Conservation (phyloP, 2,888 invertebrate genomes). For the Chironomus tentans region DNA sequence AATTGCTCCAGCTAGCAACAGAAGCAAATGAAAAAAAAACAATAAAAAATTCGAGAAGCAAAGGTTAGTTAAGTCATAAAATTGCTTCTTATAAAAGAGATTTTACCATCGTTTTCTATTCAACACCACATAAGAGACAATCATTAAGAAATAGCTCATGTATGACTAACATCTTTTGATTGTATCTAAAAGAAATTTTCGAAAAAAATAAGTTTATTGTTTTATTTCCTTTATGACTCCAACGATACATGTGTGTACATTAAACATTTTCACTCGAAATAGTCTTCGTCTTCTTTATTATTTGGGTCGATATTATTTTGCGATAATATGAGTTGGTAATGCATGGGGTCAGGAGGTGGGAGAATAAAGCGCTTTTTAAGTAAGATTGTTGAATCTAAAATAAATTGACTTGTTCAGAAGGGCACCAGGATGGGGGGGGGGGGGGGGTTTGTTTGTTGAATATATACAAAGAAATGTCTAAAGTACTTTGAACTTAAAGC, state of each 20-base stretch:
- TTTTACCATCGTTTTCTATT: background rate
- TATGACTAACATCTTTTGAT: constrained; percentile 16
- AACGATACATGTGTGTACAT: background rate
- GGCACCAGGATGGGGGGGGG: too few species aligned
- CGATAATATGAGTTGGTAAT: too few species aligned
- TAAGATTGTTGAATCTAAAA: too few species aligned
- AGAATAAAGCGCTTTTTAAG: too few species aligned
- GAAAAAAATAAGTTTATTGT: background rate
- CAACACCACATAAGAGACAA: constrained; percentile 13
- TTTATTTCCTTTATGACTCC: background rate
- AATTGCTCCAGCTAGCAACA: background rate
- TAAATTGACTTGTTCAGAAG: too few species aligned
- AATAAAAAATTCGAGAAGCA: background rate
- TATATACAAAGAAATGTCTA: too few species aligned
- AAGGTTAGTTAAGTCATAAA: constrained; percentile 25
- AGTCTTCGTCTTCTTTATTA: too few species aligned
- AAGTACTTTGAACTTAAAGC: too few species aligned
- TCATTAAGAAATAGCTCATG: constrained; percentile 19
- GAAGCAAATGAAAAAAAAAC: background rate
- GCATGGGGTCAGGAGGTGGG: too few species aligned
- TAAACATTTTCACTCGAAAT: background rate
- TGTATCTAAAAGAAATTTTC: constrained; percentile 1
- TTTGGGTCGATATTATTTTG: too few species aligned
- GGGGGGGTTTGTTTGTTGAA: too few species aligned
- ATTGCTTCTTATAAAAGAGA: constrained; percentile 17